Evolutionary conservation across 2,888 invertebrate species (phyloP).

Genomic region (Tigriopus californicus): DNA sequence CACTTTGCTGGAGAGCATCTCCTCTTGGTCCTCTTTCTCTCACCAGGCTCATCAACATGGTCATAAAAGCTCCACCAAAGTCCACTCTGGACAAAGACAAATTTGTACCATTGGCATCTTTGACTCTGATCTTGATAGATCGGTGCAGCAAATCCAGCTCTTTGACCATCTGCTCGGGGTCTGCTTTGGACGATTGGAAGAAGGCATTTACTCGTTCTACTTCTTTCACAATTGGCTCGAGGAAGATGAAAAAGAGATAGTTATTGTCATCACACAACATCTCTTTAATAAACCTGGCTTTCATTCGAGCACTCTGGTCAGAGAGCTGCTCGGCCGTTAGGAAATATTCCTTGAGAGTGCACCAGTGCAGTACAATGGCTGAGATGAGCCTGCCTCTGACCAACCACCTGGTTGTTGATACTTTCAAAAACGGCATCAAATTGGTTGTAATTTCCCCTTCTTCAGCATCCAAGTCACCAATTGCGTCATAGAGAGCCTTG

Average conservation of each 20-base stretch:
- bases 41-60: not conserved
- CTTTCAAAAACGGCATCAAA: constrained; percentile 8
- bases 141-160: constrained; percentile 6
- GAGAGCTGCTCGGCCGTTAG: not conserved
- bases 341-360: constrained; percentile 8
- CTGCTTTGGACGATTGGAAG: constrained; percentile 9
- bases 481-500: not conserved
- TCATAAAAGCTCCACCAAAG: constrained; percentile 8
- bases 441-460: not conserved
- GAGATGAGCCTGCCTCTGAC: constrained; percentile 11
- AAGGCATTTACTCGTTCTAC: constrained; percentile 11
- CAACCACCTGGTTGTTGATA: constrained; percentile 12
- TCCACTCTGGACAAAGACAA: constrained; percentile 2
- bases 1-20: no score
- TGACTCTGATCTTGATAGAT: not conserved
- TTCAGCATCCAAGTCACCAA: not conserved
- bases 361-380: not conserved
- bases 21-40: no score
- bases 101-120: not conserved
- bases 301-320: not conserved
- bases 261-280: constrained; percentile 7
- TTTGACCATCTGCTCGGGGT: constrained; percentile 9
- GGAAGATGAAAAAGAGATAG: not conserved
- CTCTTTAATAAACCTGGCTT: constrained; percentile 7
- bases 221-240: constrained; percentile 13